Evolutionary conservation across 2,113 vertebrate genomes (phyloP), one percentile per base, ranked within the genome.

Genomic region (Formicarius rufipectus): DNA sequence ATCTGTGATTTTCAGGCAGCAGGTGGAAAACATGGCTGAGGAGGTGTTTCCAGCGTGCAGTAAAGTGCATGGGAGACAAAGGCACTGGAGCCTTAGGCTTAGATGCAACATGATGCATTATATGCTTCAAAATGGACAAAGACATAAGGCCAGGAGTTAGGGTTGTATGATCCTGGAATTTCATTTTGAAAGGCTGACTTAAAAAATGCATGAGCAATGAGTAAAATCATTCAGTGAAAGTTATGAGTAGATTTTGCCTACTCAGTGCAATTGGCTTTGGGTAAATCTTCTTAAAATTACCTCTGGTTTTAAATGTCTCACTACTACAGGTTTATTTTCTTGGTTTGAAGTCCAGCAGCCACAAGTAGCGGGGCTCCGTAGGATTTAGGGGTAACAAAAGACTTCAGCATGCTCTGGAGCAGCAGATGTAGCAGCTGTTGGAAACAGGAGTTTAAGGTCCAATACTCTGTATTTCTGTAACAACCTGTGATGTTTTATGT

Each of bases 231-330:
- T 67, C 50, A 45, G 59, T 18, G 63, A 84, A 81, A 72, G 69
- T 56, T 45, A 44, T n/a, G 56, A 75, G 76, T 44, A 68, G 72
- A 74, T 86, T 95, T 95, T 75, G 16, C 30, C 47, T 60, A 10
- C 33, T 92, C 55, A 31, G 24, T 28, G 47, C 68, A 89, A 90
- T 58, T 84, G 33, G 64, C 76, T 95, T 93, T 67, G 39, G 35
- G 47, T 50, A 91, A 89, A 89, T 84, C 86, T 89, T 67, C 86
- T 93, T 89, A 84, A 63, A 94, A 84, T 37, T 75, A 28, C 10
- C 73, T 59, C 50, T 55, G 21, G 8, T 84, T 87, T 78, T 80
- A 83, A 35, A 10, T 67, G 27, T 55, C 35, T 81, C 47, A n/a
- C 14, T 67, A 7, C 10, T 50, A 4, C 55, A 33, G 20, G 30